Evolutionary conservation across 2,797 vertebrate species (phyloP).

Genomic region (Anguilla pacifica): DNA sequence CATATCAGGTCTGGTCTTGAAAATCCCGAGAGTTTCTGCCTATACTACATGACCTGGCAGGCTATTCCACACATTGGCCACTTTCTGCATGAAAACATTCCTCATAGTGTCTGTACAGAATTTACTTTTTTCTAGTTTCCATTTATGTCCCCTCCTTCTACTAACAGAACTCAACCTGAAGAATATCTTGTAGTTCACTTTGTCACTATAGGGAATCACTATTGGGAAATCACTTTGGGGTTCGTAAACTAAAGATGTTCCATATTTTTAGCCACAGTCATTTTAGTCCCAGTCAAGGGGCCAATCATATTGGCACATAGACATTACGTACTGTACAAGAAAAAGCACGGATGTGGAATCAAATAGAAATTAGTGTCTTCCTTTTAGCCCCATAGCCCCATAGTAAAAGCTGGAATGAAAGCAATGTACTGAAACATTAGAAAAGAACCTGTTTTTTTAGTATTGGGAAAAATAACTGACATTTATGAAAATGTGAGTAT

Average conservation of each 20-base stretch:
- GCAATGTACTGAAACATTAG: background rate
- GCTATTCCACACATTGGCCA: too few relatives aligned
- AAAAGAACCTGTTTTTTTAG: background rate
- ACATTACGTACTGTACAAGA: background rate
- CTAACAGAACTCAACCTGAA: too few relatives aligned
- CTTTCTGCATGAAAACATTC: too few relatives aligned
- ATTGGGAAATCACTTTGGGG: too few relatives aligned
- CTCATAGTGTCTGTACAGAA: too few relatives aligned
- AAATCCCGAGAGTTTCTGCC: too few relatives aligned
- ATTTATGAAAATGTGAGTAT: background rate
- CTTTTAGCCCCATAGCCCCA: background rate
- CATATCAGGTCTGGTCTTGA: too few relatives aligned
- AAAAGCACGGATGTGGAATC: background rate
- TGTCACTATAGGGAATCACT: too few relatives aligned
- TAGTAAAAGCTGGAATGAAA: background rate
- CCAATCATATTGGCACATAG: background rate
- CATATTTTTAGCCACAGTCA: background rate
- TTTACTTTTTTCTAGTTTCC: too few relatives aligned
- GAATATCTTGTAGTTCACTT: too few relatives aligned
- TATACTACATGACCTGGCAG: too few relatives aligned
- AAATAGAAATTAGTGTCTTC: background rate
- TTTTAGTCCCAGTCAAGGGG: background rate
- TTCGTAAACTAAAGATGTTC: background rate
- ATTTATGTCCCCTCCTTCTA: too few relatives aligned
- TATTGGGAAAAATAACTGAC: background rate